Evolutionary conservation across 1,140 invertebrate species (phyloP), one percentile per base, ranked within the genome.

Genomic region (Drosophila tsacasi): DNA sequence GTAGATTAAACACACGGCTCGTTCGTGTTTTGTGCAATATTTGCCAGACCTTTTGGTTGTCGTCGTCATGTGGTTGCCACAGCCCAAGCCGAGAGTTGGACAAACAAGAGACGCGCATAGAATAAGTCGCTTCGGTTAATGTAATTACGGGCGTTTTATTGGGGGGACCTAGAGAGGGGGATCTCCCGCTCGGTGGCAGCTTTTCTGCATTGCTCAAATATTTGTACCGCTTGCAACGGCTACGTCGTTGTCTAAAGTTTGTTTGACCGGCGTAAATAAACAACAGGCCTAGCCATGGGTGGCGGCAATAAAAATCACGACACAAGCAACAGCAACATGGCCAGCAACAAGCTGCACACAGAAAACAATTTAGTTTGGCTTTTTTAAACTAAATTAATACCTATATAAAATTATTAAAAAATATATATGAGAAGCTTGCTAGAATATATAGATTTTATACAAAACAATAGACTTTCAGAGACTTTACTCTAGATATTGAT

Each of bases 211-310:
- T 60, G 27, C 42, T 57, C 49, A 77, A 69, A 77, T 46, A 62
- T 77, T 86, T 87, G 73, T 32, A 6, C 49, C 74, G 65, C 63
- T 61, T 75, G 63, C 62, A 76, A 39, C 40, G 66, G 21, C 23
- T 39, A 61, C 57, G 81, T 46, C 49, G 73, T 67, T 69, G 79
- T 52, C 60, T 50, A 49, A 74, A 46, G 68, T 66, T 69, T 87
- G 84, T 87, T 84, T 89, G 84, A 46, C 77, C 73, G 62, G 64
- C 76, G 81, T 83, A 89, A 81, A 76, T 81, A 87, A 62, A 84
- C 73, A 83, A 62, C 76, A 68, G 64, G 64, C 68, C 67, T n/a
- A 74, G 55, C 55, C 71, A 74, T 74, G 68, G 69, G 52, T 73
- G 71, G 71, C 67, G 39, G 57, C 52, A 74, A 74, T 74, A 74